phyloP scores from a whole-genome alignment of 1,140 invertebrate genomes.

The Nylanderia fulva region DNA sequence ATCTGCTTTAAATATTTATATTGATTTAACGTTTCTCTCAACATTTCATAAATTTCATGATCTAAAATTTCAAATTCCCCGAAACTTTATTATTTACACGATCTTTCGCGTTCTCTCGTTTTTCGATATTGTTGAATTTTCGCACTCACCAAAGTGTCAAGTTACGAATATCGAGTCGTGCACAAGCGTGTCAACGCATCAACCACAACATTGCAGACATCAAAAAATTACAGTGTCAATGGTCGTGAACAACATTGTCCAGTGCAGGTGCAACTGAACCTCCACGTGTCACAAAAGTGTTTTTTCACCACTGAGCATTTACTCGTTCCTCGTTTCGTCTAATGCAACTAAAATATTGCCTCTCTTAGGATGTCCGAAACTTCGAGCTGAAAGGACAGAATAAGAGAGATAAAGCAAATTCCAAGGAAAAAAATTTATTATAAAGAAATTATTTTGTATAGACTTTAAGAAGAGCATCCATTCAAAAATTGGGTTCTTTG shows the following conservation, averaged over 20 bases:
- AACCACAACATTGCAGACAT: slow-evolving; percentile 46
- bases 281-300: slow-evolving; percentile 34
- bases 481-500: no score
- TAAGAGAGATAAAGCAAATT: no score
- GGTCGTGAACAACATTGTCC: slow-evolving; percentile 43
- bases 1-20: neutral
- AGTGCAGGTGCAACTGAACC: slow-evolving; percentile 29
- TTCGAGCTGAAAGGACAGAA: no score
- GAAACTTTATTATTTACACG: neutral
- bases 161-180: slow-evolving; percentile 26
- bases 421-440: no score
- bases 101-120: neutral
- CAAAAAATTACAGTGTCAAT: slow-evolving; percentile 45
- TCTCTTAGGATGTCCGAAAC: no score
- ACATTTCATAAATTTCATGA: neutral
- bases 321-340: neutral
- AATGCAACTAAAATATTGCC: neutral
- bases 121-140: slow-evolving; percentile 2
- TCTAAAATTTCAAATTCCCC: neutral
- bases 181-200: slow-evolving; percentile 17
- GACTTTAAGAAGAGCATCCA: no score
- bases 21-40: neutral
- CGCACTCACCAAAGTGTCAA: neutral
- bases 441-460: no score
- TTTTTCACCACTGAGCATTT: neutral